phyloP scores from a whole-genome alignment of 2,888 invertebrate genomes.

The Pyrgus malvae region DNA sequence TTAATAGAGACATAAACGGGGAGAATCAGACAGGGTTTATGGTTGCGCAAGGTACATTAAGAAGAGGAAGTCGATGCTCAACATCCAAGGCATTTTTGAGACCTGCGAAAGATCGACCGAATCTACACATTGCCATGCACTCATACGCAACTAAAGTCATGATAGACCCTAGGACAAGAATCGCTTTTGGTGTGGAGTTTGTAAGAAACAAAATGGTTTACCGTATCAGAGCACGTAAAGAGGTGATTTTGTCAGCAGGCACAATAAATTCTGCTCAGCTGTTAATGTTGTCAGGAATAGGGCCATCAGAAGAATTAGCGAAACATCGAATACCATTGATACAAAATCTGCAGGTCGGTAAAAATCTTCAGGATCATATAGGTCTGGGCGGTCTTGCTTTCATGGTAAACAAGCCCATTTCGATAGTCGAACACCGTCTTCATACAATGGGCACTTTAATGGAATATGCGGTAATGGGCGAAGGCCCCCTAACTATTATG shows the following conservation, averaged over 20 bases:
- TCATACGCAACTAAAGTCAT: slow-evolving; percentile 89
- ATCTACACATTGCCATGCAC: slow-evolving; percentile 92
- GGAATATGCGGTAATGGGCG: slow-evolving; percentile 91
- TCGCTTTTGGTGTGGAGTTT: slow-evolving; percentile 92
- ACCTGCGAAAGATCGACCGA: slow-evolving; percentile 89
- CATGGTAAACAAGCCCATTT: slow-evolving; percentile 88
- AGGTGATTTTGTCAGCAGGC: slow-evolving; percentile 95
- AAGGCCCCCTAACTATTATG: slow-evolving; percentile 91
- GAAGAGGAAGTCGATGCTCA: slow-evolving; percentile 92
- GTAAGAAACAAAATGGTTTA: slow-evolving; percentile 87
- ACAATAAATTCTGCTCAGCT: slow-evolving; percentile 96
- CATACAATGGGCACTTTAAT: slow-evolving; percentile 90
- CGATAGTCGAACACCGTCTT: slow-evolving; percentile 89
- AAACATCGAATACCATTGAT: slow-evolving; percentile 89
- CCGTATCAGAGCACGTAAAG: slow-evolving; percentile 89
- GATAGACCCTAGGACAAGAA: slow-evolving; percentile 87
- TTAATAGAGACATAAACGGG: slow-evolving; percentile 93
- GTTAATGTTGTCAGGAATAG: slow-evolving; percentile 95
- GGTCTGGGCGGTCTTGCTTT: slow-evolving; percentile 93
- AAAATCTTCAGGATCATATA: slow-evolving; percentile 94
- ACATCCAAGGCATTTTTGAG: slow-evolving; percentile 94
- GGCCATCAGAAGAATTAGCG: slow-evolving; percentile 86
- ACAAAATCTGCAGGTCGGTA: slow-evolving; percentile 91
- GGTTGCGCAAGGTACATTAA: slow-evolving; percentile 91
- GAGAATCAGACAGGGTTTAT: slow-evolving; percentile 93